Conservation (phyloP, 2,888 invertebrate species). For the Asteroscopus sphinx region DNA sequence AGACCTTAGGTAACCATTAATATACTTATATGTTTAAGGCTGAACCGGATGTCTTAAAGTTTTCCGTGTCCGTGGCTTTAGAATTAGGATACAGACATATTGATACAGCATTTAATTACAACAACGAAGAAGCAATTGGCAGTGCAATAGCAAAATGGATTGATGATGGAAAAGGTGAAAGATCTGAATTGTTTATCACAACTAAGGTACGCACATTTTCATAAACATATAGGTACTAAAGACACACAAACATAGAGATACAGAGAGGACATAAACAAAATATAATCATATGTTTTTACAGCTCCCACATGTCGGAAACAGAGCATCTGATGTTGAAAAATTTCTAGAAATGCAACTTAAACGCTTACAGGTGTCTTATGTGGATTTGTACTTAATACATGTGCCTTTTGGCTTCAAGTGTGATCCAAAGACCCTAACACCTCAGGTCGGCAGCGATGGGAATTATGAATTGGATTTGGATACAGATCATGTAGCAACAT, state of each 20-base stretch:
- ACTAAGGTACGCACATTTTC: slow-evolving; percentile 91
- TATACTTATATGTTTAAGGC: slow-evolving; percentile 78
- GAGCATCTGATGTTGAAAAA: slow-evolving; percentile 91
- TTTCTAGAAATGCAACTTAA: slow-evolving; percentile 91
- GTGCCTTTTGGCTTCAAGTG: slow-evolving; percentile 92
- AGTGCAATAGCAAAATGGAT: slow-evolving; percentile 92
- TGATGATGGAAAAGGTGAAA: slow-evolving; percentile 89
- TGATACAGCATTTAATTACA: slow-evolving; percentile 95
- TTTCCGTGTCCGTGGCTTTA: slow-evolving; percentile 91
- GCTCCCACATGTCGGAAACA: slow-evolving; percentile 93
- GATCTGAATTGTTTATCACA: slow-evolving; percentile 94
- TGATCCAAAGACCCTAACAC: slow-evolving; percentile 87
- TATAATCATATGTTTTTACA: slow-evolving; percentile 64
- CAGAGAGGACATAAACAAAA: neutral
- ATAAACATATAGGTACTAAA: neutral
- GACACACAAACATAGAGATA: too few relatives aligned
- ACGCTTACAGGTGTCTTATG: slow-evolving; percentile 91
- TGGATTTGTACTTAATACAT: slow-evolving; percentile 95
- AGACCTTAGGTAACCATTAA: slow-evolving; percentile 33
- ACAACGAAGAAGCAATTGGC: slow-evolving; percentile 94
- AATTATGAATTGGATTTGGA: slow-evolving; percentile 90
- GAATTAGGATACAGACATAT: slow-evolving; percentile 93
- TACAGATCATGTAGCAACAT: slow-evolving; percentile 92
- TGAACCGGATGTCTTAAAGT: slow-evolving; percentile 91
- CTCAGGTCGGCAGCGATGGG: slow-evolving; percentile 90